Base-by-base conservation (phyloP, 1,140 invertebrate genomes). In the Latrodectus geometricus region DNA sequence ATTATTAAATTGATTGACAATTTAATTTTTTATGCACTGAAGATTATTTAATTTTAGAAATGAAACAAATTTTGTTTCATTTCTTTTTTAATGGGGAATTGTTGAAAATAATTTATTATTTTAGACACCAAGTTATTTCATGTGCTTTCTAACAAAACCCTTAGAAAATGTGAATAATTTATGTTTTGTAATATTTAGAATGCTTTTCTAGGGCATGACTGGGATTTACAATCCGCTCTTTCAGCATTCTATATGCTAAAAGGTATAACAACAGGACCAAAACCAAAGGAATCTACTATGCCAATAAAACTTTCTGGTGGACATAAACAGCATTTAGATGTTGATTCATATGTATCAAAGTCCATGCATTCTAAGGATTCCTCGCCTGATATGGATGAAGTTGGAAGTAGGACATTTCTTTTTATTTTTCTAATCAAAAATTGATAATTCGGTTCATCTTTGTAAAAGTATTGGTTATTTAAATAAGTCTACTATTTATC, bases 221-320 rank as follows among this genome's bases (percentile, higher is more conserved):
- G 89, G 88, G 87, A 90, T 89, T 68, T 89, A 23, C 85, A 88
- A 23, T 65, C 56, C 48, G 88, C 89, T 8, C 79, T 91, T 9
- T 89, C 89, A 23, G 84, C 88, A 23, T 90, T 88, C 68, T 89
- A 89, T 81, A 82, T 87, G 70, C 82, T 90, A 50, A 89, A 89
- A 80, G 88, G 88, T 49, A 87, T 88, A 9, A 87, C 81, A 20
- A 17, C 85, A 11, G 61, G 75, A 74, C 76, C 85, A 79, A 73
- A 72, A 49, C 79, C n/a, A 56, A 86, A 66, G 74, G 74, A 77
- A 73, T 79, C 75, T 35, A 49, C 56, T 52, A 15, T 75, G 72
- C 65, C 76, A 66, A 79, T 80, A 49, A 82, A 86, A 56, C 20
- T 88, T 61, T 88, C 81, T 74, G 66, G 61, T 15, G 66, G 80